Evolutionary conservation across 2,113 vertebrate species (phyloP), one percentile per base, ranked within the genome.

Genomic region (Mirounga angustirostris): DNA sequence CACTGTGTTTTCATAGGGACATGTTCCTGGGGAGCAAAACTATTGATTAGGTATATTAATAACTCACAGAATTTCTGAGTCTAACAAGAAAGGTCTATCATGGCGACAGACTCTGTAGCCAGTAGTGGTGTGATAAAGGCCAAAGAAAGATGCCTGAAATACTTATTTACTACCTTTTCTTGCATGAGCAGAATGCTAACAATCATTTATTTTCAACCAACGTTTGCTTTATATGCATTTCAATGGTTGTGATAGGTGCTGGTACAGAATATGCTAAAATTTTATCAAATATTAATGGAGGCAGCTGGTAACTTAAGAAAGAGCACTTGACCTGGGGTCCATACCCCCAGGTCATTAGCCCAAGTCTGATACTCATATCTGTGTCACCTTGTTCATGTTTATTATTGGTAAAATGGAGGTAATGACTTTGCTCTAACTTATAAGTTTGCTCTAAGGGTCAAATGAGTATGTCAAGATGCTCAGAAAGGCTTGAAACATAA

Each of bases 401-500:
- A 46, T 86, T 89, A 28, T 15, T 58, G 36, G 21, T 65, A 81
- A 96, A 93, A 73, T 78, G 30, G n/a, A 63, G 36, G 65, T 56
- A 76, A 94, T 86, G 74, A 87, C 24, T 84, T 22, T 73, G 0
- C 65, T 90, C 7, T 92, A 95, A 85, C 52, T 90, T 58, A 54
- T 18, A 95, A 74, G 12, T 81, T 96, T 94, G 9, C 40, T 56
- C n/a, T 89, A 30, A 96, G 88, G 26, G 58, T 36, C 15, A 92
- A 92, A 91, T 96, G 26, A 97, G 40, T 58, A 81, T 0, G 9
- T 88, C 18, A 67, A 94, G 46, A 93, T 93, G 61, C 40, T 89
- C 81, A 83, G 40, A 71, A 86, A 92, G 40, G 15, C 85, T 80
- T 92, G 40, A 95, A 96, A 81, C 28, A 63, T 89, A 63, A 83